Conservation (phyloP, 2,113 vertebrate genomes). For the Crotalus helleri region DNA sequence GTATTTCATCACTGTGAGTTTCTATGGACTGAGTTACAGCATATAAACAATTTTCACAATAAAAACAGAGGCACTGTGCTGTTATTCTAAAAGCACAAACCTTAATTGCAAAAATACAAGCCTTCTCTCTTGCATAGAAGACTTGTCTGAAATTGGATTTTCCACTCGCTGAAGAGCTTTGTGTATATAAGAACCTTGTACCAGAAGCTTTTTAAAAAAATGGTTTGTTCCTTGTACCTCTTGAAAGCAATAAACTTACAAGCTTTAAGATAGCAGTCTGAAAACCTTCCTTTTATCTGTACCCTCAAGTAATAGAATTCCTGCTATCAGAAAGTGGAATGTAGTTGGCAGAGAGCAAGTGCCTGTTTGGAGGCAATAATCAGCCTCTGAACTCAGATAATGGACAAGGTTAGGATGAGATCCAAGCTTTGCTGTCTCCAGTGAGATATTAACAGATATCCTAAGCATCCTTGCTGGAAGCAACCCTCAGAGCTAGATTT, state of each 20-base stretch:
- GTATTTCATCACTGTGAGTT: neutral
- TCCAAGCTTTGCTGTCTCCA: neutral
- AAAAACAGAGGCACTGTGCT: neutral
- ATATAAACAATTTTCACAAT: slow-evolving; percentile 15
- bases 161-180: slow-evolving; percentile 11
- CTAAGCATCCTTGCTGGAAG: neutral
- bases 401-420: slow-evolving; percentile 24
- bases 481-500: neutral
- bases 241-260: neutral
- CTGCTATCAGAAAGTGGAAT: slow-evolving; percentile 9
- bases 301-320: slow-evolving; percentile 18
- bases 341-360: slow-evolving; percentile 20
- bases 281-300: neutral
- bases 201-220: slow-evolving; percentile 28
- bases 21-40: slow-evolving; percentile 15
- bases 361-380: neutral
- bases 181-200: slow-evolving; percentile 9
- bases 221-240: slow-evolving; percentile 1
- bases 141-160: slow-evolving; percentile 8
- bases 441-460: neutral
- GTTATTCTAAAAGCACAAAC: slow-evolving; percentile 17
- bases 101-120: slow-evolving; percentile 16
- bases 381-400: neutral
- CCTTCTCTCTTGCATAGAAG: neutral
- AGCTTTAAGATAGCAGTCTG: neutral